phyloP scores from a whole-genome alignment of 1,140 invertebrate genomes.

The Heliconius congener region DNA sequence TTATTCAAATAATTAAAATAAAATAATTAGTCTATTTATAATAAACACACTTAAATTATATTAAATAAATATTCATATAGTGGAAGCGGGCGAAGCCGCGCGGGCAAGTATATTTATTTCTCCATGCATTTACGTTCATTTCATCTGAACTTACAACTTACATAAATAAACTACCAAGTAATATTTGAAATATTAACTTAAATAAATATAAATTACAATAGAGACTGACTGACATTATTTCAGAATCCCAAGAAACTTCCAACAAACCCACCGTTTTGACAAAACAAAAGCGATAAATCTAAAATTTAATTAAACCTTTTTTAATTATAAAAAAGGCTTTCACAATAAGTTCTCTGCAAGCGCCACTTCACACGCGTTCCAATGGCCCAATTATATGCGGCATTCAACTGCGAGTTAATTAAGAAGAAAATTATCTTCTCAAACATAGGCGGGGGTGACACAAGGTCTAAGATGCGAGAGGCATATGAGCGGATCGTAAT shows the following conservation, averaged over 20 bases:
- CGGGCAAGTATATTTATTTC: no score
- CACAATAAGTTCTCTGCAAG: constrained; percentile 29
- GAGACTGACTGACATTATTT: no score
- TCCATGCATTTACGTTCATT: no score
- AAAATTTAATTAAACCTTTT: not conserved
- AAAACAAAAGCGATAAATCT: constrained; percentile 3
- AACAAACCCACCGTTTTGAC: not conserved
- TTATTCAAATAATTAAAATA: no score
- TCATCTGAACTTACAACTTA: no score
- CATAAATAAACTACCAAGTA: no score
- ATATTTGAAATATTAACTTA: no score
- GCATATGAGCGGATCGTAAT: not conserved
- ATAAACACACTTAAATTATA: no score
- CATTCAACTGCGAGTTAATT: constrained; percentile 72
- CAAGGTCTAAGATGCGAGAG: not conserved
- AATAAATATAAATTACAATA: no score
- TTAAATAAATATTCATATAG: no score
- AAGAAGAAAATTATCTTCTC: constrained; percentile 78
- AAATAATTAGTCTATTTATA: no score
- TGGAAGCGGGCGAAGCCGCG: no score
- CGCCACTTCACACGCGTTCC: constrained; percentile 59
- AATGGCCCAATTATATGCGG: constrained; percentile 70
- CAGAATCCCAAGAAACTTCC: not conserved
- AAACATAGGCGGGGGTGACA: constrained; percentile 56
- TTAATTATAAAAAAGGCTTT: constrained; percentile 19